Percentiles rank a stretch among this genome's conserved stretches.
Evolutionary conservation across 2,113 vertebrate genomes (phyloP).

Genomic region (Eolophus roseicapilla): DNA sequence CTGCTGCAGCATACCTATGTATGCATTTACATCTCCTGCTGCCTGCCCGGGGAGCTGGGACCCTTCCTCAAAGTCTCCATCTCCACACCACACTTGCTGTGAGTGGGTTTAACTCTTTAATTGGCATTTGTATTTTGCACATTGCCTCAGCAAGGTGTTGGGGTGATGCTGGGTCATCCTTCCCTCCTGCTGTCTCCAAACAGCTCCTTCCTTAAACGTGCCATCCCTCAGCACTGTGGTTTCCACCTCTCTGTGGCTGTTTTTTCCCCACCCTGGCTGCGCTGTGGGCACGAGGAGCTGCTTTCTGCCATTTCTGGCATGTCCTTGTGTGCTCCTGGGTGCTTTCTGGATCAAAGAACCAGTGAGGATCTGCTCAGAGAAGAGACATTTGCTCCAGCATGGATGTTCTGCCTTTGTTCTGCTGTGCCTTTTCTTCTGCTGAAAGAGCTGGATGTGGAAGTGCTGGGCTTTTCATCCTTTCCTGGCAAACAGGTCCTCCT

Average conservation of each 20-base stretch:
- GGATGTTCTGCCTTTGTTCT: background rate
- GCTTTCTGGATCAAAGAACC: background rate
- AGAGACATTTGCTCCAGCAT: too few relatives aligned
- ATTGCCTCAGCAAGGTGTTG: background rate
- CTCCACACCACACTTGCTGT: rapidly evolving
- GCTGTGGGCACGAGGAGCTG: background rate
- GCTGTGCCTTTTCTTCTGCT: background rate
- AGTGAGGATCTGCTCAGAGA: background rate
- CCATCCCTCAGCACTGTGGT: rapidly evolving
- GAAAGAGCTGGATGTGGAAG: background rate
- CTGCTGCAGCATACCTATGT: background rate
- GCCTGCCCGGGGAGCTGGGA: too few relatives aligned
- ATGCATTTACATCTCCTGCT: background rate
- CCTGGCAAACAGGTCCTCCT: background rate
- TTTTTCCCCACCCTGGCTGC: background rate
- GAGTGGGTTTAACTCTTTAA: background rate
- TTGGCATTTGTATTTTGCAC: background rate
- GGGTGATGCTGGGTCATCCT: background rate
- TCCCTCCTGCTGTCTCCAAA: background rate
- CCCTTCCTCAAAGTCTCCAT: background rate
- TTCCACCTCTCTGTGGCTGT: background rate
- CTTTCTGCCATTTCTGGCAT: background rate
- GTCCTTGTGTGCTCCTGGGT: background rate
- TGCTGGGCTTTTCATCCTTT: background rate
- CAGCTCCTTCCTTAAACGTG: background rate